A percentile compares a stretch with the other conserved stretches of the same genome.
Evolutionary conservation across 2,113 vertebrate species (phyloP).

Genomic region (Gymnarchus niloticus): DNA sequence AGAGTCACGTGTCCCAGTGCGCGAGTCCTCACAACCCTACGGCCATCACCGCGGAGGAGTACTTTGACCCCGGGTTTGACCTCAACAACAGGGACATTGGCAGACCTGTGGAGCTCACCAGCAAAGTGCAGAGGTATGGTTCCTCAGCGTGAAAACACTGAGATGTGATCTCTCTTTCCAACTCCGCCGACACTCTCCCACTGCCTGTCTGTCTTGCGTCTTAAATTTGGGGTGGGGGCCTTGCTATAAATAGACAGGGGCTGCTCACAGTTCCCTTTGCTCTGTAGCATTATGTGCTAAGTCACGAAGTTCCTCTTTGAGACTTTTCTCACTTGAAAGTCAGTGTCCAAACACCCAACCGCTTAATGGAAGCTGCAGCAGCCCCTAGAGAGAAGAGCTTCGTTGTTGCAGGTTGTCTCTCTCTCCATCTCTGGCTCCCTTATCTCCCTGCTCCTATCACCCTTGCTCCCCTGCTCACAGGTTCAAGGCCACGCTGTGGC

Average conservation of each 20-base stretch:
- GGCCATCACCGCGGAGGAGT: constrained; percentile 70
- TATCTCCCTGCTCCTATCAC: neutral
- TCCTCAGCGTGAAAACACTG: neutral
- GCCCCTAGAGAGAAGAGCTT: neutral
- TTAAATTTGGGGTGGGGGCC: neutral
- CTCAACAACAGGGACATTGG: constrained; percentile 68
- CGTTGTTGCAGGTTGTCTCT: neutral
- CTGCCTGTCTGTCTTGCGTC: no score
- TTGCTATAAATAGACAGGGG: neutral
- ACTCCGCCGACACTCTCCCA: no score
- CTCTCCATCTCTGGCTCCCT: neutral
- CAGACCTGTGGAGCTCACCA: constrained; percentile 66
- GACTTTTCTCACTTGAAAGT: no score
- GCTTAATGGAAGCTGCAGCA: neutral
- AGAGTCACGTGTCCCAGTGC: constrained; percentile 72
- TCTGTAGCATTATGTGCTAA: no score
- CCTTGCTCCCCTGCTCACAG: constrained; percentile 37
- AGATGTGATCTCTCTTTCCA: no score
- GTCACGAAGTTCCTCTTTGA: neutral
- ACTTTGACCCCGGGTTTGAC: constrained; percentile 68
- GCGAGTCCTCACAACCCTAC: constrained; percentile 73
- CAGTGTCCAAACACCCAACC: no score
- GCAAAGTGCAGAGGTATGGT: constrained; percentile 67
- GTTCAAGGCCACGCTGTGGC: constrained; percentile 70
- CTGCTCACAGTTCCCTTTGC: neutral